phyloP scores from a whole-genome alignment of 2,113 vertebrate species.

The Otis tarda region DNA sequence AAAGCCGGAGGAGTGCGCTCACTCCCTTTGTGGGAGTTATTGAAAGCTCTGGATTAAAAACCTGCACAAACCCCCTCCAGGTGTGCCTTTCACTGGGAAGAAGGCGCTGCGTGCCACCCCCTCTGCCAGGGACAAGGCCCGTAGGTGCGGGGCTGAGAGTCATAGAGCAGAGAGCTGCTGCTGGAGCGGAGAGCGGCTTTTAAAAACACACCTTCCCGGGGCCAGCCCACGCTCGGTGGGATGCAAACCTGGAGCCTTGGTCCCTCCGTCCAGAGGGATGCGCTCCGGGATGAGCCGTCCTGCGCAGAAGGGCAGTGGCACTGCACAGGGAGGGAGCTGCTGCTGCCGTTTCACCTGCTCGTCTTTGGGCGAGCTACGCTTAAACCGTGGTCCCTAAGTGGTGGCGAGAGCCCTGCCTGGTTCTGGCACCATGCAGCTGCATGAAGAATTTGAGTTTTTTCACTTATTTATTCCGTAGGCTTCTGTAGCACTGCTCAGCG shows the following conservation, averaged over 20 bases:
- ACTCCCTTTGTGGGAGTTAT: not conserved
- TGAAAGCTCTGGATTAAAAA: not conserved
- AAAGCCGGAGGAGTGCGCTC: not conserved
- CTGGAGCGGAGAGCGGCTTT: not conserved
- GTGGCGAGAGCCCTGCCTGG: not conserved
- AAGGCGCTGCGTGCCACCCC: fast-evolving
- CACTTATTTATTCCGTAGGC: not conserved
- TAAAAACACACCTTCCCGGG: not conserved
- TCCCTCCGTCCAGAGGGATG: not conserved
- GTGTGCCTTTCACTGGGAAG: not conserved
- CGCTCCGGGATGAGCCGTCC: not conserved
- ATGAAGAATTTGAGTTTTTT: not conserved
- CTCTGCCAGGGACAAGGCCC: not conserved
- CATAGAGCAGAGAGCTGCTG: not conserved
- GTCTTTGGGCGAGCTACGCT: not conserved
- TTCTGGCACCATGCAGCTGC: fast-evolving
- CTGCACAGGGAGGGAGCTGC: fast-evolving
- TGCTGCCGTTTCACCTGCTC: fast-evolving
- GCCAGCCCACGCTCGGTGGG: not conserved
- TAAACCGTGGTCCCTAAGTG: too few species aligned
- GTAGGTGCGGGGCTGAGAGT: fast-evolving
- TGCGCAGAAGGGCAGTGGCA: too few species aligned
- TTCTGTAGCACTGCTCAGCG: too few species aligned
- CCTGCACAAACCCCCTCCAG: not conserved
- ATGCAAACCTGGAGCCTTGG: fast-evolving